phyloP scores from a whole-genome alignment of 2,888 invertebrate genomes.

The Strigamia maritima region DNA sequence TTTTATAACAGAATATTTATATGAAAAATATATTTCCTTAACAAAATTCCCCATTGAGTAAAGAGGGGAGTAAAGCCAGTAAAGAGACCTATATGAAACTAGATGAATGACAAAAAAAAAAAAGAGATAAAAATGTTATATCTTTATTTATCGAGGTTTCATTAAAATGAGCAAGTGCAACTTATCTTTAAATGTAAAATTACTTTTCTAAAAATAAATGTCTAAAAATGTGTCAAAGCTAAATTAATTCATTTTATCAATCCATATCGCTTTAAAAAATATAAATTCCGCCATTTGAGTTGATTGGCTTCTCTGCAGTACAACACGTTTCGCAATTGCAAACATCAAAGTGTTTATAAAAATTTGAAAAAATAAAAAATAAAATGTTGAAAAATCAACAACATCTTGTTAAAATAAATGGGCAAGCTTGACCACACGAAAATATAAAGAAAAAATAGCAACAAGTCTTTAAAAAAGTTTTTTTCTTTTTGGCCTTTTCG shows the following conservation, averaged over 20 bases:
- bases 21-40: too few relatives aligned
- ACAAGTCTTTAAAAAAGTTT: too few relatives aligned
- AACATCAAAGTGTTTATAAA: neutral
- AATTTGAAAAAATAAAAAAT: neutral
- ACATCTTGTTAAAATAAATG: conserved; percentile 10
- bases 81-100: neutral
- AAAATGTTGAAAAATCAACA: neutral
- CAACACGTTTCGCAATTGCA: neutral
- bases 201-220: neutral
- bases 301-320: neutral
- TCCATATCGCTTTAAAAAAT: neutral
- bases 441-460: too few relatives aligned
- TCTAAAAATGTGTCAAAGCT: neutral
- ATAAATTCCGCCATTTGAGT: neutral
- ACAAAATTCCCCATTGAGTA: too few relatives aligned
- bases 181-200: neutral
- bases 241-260: neutral
- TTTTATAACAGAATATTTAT: too few relatives aligned
- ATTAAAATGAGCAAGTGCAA: neutral
- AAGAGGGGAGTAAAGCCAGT: neutral
- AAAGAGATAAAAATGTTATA: neutral
- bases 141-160: neutral
- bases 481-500: too few relatives aligned
- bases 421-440: neutral
- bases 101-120: neutral